These are phyloP conservation scores for Oscheius onirici DNA, from an alignment of 2,888 invertebrate genomes.

Conservation along the genomic window DNA sequence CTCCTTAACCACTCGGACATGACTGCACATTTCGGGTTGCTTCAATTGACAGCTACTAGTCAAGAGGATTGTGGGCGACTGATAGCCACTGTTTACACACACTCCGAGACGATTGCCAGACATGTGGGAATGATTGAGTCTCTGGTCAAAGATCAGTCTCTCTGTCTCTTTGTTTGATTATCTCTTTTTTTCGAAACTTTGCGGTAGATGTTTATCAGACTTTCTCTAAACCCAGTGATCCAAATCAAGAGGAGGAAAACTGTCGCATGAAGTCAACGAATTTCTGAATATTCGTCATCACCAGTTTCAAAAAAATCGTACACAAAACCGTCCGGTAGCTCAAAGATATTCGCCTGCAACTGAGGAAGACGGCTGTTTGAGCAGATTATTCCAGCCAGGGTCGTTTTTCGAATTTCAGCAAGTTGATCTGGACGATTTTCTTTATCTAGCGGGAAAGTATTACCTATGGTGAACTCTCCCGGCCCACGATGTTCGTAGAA, in stretches of 20 bases:
- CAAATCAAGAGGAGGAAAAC: conserved; percentile 58
- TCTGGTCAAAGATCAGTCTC: too few species aligned
- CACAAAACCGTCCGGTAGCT: conserved; percentile 78
- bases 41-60: too few species aligned
- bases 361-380: conserved; percentile 78
- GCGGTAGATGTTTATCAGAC: background rate
- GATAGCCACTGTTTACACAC: too few species aligned
- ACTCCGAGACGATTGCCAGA: too few species aligned
- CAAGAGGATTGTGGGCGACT: too few species aligned
- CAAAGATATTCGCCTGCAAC: conserved; percentile 87
- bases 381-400: conserved; percentile 85
- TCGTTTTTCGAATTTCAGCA: conserved; percentile 83
- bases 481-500: conserved; percentile 73
- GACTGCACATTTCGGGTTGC: conserved; percentile 7
- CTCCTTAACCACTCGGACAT: conserved; percentile 65
- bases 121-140: too few species aligned
- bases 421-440: conserved; percentile 77
- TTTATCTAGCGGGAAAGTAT: background rate
- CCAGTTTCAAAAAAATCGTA: conserved; percentile 12
- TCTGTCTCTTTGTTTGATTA: too few species aligned
- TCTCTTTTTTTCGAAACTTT: background rate
- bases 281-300: conserved; percentile 50
- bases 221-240: conserved; percentile 49
- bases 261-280: conserved; percentile 55
- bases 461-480: conserved; percentile 58